Percentiles rank a stretch among this genome's conserved stretches.
Evolutionary conservation across 2,888 invertebrate species (phyloP).

Genomic region (Habrosyne pyritoides): DNA sequence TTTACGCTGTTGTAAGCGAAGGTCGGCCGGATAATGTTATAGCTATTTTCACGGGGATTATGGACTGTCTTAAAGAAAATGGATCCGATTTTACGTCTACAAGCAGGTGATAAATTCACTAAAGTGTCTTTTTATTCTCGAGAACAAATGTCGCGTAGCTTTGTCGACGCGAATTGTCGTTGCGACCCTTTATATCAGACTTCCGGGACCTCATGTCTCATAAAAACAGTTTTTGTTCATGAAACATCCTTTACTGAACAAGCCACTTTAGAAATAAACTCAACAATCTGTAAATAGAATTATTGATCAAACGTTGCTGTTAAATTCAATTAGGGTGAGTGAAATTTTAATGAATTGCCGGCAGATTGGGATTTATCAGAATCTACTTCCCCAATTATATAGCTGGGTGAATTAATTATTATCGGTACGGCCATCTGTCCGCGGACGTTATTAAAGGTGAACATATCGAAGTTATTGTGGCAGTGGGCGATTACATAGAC

Average conservation of each 20-base stretch:
- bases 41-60: neutral
- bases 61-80: neutral
- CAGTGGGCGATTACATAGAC: too few species aligned
- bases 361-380: neutral
- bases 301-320: neutral
- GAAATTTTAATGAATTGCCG: neutral
- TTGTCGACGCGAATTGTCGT: neutral
- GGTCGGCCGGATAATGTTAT: neutral
- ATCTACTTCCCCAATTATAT: slow-evolving; percentile 11
- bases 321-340: neutral
- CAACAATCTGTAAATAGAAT: neutral
- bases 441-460: too few species aligned
- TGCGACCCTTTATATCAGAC: neutral
- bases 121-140: neutral
- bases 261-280: neutral
- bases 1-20: neutral
- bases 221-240: too few species aligned
- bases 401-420: too few species aligned
- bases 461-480: too few species aligned
- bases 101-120: neutral
- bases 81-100: neutral
- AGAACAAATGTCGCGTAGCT: neutral
- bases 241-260: too few species aligned
- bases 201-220: neutral
- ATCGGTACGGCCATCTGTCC: too few species aligned